Conservation (phyloP, 2,888 invertebrate genomes). For the Drosophila pullipes region DNA sequence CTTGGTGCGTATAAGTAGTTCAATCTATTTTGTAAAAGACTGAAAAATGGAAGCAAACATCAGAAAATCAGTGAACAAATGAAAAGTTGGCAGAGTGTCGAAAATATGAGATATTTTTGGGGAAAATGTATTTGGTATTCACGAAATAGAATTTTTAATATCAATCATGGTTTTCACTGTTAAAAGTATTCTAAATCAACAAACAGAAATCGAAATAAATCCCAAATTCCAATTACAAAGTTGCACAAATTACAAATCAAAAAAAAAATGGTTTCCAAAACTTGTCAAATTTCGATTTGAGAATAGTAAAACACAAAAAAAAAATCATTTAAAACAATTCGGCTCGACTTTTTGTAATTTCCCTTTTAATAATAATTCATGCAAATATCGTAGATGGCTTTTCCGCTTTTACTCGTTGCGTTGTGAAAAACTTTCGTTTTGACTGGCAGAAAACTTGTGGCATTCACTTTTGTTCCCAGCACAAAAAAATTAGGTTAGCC, state of each 20-base stretch:
- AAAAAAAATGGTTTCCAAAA: background rate
- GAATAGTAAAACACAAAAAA: background rate
- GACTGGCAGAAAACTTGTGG: slow-evolving; percentile 49
- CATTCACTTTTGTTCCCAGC: slow-evolving; percentile 57
- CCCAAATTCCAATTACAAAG: slow-evolving; percentile 1
- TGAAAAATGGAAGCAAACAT: background rate
- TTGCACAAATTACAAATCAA: background rate
- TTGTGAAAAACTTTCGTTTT: slow-evolving; percentile 48
- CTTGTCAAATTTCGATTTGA: slow-evolving; percentile 7
- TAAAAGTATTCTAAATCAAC: background rate
- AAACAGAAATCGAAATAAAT: background rate
- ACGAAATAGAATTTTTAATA: background rate
- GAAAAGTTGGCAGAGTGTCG: background rate
- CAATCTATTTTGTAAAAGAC: slow-evolving; percentile 1
- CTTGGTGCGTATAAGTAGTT: background rate
- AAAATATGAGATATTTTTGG: background rate
- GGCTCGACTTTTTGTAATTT: slow-evolving; percentile 25
- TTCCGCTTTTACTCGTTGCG: slow-evolving; percentile 34
- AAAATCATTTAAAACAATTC: slow-evolving; percentile 1
- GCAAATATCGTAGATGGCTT: slow-evolving; percentile 34
- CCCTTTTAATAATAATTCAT: slow-evolving; percentile 38
- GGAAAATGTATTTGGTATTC: background rate
- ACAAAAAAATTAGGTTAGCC: slow-evolving; percentile 50
- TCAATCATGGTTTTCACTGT: background rate
- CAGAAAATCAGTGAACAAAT: slow-evolving; percentile 11